These are phyloP conservation scores for Rhopilema esculentum DNA, from an alignment of 30 jellyfish, hydroid and myxozoan genomes.

Conservation along the genomic window DNA sequence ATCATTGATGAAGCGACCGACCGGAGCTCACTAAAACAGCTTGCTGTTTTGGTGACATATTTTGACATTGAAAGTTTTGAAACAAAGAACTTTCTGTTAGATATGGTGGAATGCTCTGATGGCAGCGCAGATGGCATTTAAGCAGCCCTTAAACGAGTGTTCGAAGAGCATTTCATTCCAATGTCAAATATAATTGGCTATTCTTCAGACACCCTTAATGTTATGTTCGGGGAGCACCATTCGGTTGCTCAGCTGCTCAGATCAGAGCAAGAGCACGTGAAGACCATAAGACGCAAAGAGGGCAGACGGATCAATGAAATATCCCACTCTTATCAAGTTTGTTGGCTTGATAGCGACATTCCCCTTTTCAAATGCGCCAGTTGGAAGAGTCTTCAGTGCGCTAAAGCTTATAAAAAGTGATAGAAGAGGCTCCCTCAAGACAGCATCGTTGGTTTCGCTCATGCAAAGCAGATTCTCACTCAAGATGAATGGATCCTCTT, in stretches of 20 bases:
- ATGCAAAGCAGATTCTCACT: conserved; percentile 58
- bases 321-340: conserved; percentile 48
- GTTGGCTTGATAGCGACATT: conserved; percentile 20
- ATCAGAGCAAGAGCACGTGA: neutral
- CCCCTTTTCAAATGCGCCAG: conserved; percentile 65
- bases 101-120: conserved; percentile 59
- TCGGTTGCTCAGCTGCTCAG: neutral
- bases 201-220: neutral
- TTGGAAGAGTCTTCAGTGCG: conserved; percentile 37
- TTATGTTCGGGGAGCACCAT: neutral
- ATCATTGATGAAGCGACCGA: conserved; percentile 41
- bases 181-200: neutral
- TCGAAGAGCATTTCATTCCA: neutral
- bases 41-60: conserved; percentile 12
- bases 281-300: conserved; percentile 4
- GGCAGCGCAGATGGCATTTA: no score
- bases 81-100: no score
- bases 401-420: conserved; percentile 48
- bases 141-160: neutral
- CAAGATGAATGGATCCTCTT: conserved; percentile 6
- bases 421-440: conserved; percentile 37
- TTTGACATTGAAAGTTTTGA: neutral
- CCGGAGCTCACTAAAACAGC: conserved; percentile 6
- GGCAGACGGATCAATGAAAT: conserved; percentile 23
- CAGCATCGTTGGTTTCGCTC: conserved; percentile 58